Base-by-base conservation (phyloP, 2,888 invertebrate genomes). In the Dynastes hyllus region DNA sequence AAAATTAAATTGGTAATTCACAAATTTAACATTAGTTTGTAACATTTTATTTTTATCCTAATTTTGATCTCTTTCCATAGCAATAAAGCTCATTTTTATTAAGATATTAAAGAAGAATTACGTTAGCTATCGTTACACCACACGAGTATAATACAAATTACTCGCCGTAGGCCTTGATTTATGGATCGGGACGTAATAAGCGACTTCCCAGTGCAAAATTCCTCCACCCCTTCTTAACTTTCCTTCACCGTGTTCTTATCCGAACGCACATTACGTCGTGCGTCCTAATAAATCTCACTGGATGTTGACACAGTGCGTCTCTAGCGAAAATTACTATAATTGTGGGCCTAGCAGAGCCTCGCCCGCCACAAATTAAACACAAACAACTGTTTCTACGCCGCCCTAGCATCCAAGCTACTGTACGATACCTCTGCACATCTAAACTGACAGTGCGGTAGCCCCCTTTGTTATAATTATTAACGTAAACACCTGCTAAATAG, bases 381-480 rank as follows among this genome's bases (percentile, higher is more conserved):
- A 69, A 69, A 69, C 69, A 69, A 69, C 69, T 69, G 51, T 53
- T 69, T 13, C 69, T 51, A 16, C 50, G 11, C 50, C 69, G 40
- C 69, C 22, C 29, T 11, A 40, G 5, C 27, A 51, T 27, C 50
- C 69, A n/a, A 16, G 22, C 50, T 27, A 27, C 29, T 51, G 45
- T 45, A 50, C 45, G 22, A 11, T 69, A 11, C 5, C 51, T 50
- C 5, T n/a, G 29, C 45, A 16, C 32, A 29, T 27, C 5, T 27
- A 69, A 50, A 27, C 69, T 53, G 69, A 51, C 69, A 51, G 27
- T 69, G 29, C 29, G 51, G 51, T n/a, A n/a, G 69, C 50, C 27
- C 11, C 51, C 69, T 51, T 69, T 69, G 69, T 53, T 69, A 51
- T 69, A 69, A 69, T 69, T 69, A 69, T 51, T 69, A 69, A 69